Base-by-base conservation (phyloP, 2,113 vertebrate species). In the Okapia johnstoni region DNA sequence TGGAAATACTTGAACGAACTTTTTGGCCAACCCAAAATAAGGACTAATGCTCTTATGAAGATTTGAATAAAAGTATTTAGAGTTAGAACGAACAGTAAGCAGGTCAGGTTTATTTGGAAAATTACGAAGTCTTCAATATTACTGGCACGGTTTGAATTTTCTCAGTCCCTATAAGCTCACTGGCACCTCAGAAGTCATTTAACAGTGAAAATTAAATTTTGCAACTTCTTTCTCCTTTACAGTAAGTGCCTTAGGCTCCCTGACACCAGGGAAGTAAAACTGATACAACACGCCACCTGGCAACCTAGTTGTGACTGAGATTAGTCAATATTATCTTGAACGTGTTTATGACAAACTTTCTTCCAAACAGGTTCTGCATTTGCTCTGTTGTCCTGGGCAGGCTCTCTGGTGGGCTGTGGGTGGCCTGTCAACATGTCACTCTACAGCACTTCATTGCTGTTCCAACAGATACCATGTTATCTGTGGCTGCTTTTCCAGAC, bases 121-220 rank as follows among this genome's bases (percentile, higher is more conserved):
- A 70, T 88, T 50, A 23, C 17, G 3, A 61, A 76, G 5, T 80
- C 19, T 48, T 94, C 52, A 63, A 73, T 96, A 86, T 40, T 76
- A 90, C 28, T 58, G 36, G 57, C 25, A 85, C 66, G 40, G 84
- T 96, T 94, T 95, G 46, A 80, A 57, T 66, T 95, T 92, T 25
- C 26, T 36, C 16, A 58, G 46, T 43, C 6, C 15, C 48, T 11
- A 2, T 87, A 54, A 76, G 2, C 23, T 87, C 58, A 7, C 70
- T 40, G 9, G 2, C 85, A 63, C 30, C 28, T 54, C 81, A 73
- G 17, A 91, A 58, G 6, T 95, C 15, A 70, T 30, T 92, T 79
- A 58, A 40, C 7, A 87, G n/a, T 61, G 30, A n/a, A 7, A 48
- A 5, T 90, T n/a, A 77, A 80, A 73, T 58, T 85, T 7, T 70